Conservation (phyloP, 2,113 vertebrate genomes). For the Mystacornis crossleyi region DNA sequence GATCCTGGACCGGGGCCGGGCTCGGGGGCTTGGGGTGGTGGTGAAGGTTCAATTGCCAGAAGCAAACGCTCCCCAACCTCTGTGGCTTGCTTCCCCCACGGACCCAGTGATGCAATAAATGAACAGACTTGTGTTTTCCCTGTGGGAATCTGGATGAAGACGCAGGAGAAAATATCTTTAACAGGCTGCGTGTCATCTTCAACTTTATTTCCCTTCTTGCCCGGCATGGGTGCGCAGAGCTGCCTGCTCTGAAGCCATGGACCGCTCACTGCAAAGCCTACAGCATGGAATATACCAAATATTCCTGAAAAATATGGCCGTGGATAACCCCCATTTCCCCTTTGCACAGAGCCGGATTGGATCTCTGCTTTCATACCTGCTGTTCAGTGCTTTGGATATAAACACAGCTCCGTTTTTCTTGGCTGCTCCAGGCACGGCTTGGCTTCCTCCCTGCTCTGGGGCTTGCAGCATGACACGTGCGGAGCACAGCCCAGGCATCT, state of each 20-base stretch:
- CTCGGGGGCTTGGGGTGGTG: neutral
- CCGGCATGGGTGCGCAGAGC: fast-evolving
- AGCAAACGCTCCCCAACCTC: neutral
- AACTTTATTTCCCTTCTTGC: neutral
- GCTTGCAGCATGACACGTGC: neutral
- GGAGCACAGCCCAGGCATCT: fast-evolving
- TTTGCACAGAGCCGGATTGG: neutral
- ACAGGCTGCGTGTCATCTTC: neutral
- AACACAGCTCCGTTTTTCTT: neutral
- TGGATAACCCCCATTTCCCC: neutral
- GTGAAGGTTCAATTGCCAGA: neutral
- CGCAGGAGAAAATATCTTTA: neutral
- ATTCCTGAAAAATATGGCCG: neutral
- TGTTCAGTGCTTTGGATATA: neutral
- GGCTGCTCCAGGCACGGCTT: neutral
- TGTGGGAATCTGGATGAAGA: neutral
- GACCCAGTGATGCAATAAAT: neutral
- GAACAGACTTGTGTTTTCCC: neutral
- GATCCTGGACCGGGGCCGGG: neutral
- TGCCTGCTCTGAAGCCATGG: fast-evolving
- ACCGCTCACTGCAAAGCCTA: neutral
- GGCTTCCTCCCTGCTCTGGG: neutral
- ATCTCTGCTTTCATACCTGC: slow-evolving; percentile 8
- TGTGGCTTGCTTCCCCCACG: fast-evolving
- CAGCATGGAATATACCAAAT: neutral